Evolutionary conservation across 2,888 invertebrate species (phyloP).

Genomic region (Caenorhabditis zanzibari): DNA sequence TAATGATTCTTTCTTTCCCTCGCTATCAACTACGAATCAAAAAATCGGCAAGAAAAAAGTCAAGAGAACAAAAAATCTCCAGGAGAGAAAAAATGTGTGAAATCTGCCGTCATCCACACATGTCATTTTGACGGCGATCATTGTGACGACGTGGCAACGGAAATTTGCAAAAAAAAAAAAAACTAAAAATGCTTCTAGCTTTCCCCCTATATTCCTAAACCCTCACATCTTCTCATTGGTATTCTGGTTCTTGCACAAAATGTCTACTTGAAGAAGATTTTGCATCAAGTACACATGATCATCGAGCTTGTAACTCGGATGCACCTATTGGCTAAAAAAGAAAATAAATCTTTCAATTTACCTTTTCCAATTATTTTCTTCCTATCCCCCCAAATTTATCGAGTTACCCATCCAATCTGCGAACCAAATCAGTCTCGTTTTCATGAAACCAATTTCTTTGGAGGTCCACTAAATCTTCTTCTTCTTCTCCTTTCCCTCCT

Average conservation of each 20-base stretch:
- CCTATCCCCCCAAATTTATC: conserved; percentile 5
- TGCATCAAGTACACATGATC: conserved; percentile 26
- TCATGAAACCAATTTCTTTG: conserved; percentile 37
- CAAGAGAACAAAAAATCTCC: conserved; percentile 5
- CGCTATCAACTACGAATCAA: conserved; percentile 3
- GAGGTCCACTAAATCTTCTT: not conserved
- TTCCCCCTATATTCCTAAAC: not conserved
- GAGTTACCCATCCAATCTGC: conserved; percentile 51
- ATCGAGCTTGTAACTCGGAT: conserved; percentile 7
- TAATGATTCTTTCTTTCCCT: not conserved
- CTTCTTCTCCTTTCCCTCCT: conserved; percentile 22
- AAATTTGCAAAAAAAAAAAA: not conserved
- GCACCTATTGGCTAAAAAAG: not conserved
- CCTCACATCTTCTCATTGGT: too few relatives aligned
- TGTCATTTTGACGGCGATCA: conserved; percentile 56
- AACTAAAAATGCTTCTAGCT: not conserved
- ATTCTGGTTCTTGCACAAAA: not conserved
- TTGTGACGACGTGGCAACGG: conserved; percentile 55
- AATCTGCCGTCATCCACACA: conserved; percentile 30
- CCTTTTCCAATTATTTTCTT: conserved; percentile 37
- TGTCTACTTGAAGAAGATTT: not conserved
- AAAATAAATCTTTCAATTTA: conserved; percentile 7
- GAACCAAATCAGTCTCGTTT: conserved; percentile 21
- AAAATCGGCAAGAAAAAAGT: not conserved
- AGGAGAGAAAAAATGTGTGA: conserved; percentile 22